Percentiles rank a stretch among this genome's conserved stretches.
Evolutionary conservation across 1,140 invertebrate genomes (phyloP).

Genomic region (Lepidotrigona ventralis): DNA sequence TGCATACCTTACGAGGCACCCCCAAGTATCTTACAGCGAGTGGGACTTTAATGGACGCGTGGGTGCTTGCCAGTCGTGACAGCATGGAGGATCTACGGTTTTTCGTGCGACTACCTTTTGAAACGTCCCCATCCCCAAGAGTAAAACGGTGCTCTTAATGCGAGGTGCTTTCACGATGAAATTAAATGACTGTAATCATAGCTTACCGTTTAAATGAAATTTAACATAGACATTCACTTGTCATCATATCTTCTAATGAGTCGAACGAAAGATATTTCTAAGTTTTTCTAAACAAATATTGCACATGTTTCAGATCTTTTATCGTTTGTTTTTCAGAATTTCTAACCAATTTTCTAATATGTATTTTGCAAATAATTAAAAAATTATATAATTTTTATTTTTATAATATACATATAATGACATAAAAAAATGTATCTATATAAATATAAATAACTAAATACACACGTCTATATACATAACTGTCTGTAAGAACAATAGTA

Average conservation of each 20-base stretch:
- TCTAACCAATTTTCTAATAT: neutral
- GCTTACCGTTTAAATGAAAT: constrained; percentile 34
- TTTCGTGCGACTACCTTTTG: constrained; percentile 59
- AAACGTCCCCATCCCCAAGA: constrained; percentile 29
- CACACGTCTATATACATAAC: too few relatives aligned
- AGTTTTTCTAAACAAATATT: neutral
- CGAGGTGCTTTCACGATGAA: constrained; percentile 48
- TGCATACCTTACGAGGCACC: constrained; percentile 64
- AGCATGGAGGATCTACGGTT: constrained; percentile 56
- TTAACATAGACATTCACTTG: constrained; percentile 18
- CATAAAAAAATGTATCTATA: too few relatives aligned
- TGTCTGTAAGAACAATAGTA: too few relatives aligned
- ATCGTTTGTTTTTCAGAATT: neutral
- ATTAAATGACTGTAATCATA: constrained; percentile 57
- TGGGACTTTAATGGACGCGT: constrained; percentile 67
- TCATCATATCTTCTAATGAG: neutral
- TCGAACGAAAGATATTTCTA: neutral
- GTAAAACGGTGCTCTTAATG: constrained; percentile 47
- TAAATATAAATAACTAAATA: too few relatives aligned
- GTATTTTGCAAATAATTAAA: neutral
- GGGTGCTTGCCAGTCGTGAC: constrained; percentile 62
- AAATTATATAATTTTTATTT: neutral
- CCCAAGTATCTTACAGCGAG: constrained; percentile 63
- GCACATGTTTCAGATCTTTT: neutral
- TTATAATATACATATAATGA: neutral